phyloP scores from a whole-genome alignment of 2,888 invertebrate genomes.

The Torymus tubicola region DNA sequence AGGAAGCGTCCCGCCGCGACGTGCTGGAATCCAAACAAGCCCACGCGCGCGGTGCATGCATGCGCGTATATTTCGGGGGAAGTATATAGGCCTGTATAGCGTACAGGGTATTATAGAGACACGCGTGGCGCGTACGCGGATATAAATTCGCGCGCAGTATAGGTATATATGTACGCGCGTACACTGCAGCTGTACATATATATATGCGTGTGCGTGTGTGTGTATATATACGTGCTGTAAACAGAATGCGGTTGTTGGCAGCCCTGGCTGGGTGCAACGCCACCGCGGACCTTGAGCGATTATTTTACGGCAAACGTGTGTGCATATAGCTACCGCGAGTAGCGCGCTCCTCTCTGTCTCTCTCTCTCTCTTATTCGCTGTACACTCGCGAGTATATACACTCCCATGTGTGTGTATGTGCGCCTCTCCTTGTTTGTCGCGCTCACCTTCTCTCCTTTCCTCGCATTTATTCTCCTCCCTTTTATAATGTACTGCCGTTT shows the following conservation, averaged over 20 bases:
- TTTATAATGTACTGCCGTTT: slow-evolving; percentile 47
- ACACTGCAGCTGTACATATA: background rate
- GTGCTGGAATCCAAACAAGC: slow-evolving; percentile 25
- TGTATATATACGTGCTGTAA: slow-evolving; percentile 67
- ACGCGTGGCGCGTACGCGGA: background rate
- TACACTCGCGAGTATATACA: background rate
- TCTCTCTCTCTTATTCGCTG: slow-evolving; percentile 49
- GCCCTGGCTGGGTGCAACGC: slow-evolving; percentile 75
- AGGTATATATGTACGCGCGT: background rate
- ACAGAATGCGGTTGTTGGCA: slow-evolving; percentile 72
- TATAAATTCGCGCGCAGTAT: slow-evolving; percentile 12
- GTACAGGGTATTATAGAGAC: slow-evolving; percentile 28
- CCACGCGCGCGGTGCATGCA: background rate
- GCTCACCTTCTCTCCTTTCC: slow-evolving; percentile 29
- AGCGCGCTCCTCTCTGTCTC: slow-evolving; percentile 55
- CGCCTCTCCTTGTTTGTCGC: slow-evolving; percentile 54
- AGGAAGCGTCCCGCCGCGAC: background rate
- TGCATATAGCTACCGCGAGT: slow-evolving; percentile 4
- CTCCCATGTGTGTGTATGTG: too few relatives aligned
- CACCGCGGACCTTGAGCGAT: slow-evolving; percentile 76
- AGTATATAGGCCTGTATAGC: too few relatives aligned
- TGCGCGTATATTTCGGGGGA: slow-evolving; percentile 27
- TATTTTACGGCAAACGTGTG: slow-evolving; percentile 73
- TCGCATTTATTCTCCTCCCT: slow-evolving; percentile 24
- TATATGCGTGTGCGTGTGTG: slow-evolving; percentile 28